Evolutionary conservation across 23 tunicate genomes (phyloP).

Genomic region (Ascidia mentula): DNA sequence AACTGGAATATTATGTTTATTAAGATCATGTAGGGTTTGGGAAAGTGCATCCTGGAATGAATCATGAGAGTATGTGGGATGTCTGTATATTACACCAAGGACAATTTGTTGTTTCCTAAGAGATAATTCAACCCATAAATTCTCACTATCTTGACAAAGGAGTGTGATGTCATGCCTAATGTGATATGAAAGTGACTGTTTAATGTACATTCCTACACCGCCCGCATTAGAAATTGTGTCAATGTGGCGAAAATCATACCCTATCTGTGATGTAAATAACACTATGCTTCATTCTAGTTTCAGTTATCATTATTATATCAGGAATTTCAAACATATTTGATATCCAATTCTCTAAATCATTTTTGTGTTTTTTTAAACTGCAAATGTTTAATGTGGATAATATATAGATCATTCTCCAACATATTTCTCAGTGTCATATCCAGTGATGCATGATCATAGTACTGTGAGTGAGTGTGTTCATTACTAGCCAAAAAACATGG

Average conservation of each 20-base stretch:
- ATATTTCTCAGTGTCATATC: background rate
- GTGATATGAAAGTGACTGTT: background rate
- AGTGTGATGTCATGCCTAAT: background rate
- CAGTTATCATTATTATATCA: conserved; percentile 10
- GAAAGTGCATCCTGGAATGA: background rate
- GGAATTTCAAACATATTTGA: background rate
- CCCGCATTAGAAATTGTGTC: background rate
- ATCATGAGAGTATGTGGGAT: background rate
- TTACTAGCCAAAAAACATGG: background rate
- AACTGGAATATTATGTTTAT: background rate
- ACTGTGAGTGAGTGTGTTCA: background rate
- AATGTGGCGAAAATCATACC: background rate
- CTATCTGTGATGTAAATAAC: background rate
- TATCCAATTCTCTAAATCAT: background rate
- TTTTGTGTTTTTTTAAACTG: background rate
- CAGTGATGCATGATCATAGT: background rate
- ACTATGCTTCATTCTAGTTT: background rate
- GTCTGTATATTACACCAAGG: conserved; percentile 19
- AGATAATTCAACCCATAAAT: background rate
- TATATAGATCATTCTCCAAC: background rate
- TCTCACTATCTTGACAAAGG: background rate
- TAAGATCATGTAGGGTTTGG: background rate
- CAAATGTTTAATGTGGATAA: conserved; percentile 20
- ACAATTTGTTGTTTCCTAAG: background rate
- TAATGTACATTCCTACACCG: conserved; percentile 23